Evolutionary conservation across 2,888 invertebrate species (phyloP).

Genomic region (Megalurothrips usitatus): DNA sequence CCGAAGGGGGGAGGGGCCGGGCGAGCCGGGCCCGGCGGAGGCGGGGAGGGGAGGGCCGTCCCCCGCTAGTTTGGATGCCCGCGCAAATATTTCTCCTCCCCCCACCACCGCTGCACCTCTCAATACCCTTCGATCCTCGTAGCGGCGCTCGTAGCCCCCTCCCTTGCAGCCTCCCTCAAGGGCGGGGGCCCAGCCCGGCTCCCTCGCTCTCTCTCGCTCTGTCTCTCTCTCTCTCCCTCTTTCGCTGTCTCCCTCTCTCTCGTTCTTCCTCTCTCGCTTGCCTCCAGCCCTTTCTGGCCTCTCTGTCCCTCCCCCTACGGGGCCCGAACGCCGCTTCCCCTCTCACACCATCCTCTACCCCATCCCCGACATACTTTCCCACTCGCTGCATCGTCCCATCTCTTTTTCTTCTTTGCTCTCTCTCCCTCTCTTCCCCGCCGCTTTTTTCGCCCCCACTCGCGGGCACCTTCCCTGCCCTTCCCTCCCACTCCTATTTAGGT

Average conservation of each 20-base stretch:
- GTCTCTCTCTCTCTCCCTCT: neutral
- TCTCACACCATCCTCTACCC: neutral
- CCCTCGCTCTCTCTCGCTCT: neutral
- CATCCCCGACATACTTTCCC: neutral
- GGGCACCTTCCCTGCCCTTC: neutral
- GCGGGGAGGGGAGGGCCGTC: neutral
- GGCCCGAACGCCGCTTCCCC: too few relatives aligned
- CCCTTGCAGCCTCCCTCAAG: conserved; percentile 1
- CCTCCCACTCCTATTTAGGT: neutral
- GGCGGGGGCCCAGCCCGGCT: neutral
- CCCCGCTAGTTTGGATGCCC: conserved; percentile 23
- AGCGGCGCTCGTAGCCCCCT: neutral
- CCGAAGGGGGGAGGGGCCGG: neutral
- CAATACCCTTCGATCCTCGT: neutral
- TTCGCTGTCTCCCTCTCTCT: neutral
- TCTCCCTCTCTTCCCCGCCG: too few relatives aligned
- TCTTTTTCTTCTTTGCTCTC: too few relatives aligned
- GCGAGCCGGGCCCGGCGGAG: neutral
- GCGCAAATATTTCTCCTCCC: conserved; percentile 21
- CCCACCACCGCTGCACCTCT: conserved; percentile 15
- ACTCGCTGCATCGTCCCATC: neutral
- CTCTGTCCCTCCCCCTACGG: neutral
- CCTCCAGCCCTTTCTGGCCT: neutral
- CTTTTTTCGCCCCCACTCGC: neutral
- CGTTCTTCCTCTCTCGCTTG: neutral